Evolutionary conservation across 2,888 invertebrate genomes (phyloP), one percentile per base, ranked within the genome.

Genomic region (Scaptomyza polygonia): DNA sequence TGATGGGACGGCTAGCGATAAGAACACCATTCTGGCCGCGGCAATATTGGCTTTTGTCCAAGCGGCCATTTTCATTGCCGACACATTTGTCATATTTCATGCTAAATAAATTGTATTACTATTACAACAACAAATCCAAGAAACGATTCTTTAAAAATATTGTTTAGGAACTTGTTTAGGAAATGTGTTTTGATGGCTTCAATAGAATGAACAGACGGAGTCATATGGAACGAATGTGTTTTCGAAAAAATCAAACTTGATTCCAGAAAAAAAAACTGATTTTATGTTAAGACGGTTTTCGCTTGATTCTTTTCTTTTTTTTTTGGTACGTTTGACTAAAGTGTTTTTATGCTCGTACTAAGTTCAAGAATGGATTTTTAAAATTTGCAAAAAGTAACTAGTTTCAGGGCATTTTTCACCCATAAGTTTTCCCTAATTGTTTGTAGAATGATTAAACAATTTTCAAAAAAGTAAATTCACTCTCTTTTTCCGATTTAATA

Each of bases 1-100:
- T 45, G 56, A 47, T 45, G 56, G 44, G 4, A 32, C 48, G n/a
- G 57, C 73, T 9, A 56, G 43, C 12, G 89, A 89, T 67, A 83
- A 66, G 63, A 84, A 85, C 55, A 63, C 73, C 9, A 53, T 88
- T 18, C 42, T 86, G 40, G 78, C 80, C 18, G 59, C 88, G 3
- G 90, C 88, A 12, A 75, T 85, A 0, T 70, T 90, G 47, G 67
- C 84, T 34, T 77, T 90, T 48, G 67, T 69, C 51, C 86, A 79
- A 58, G 89, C 83, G 7, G 72, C 64, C n/a, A 57, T 89, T 18
- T 90, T 90, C 53, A 64, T 89, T 14, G 77, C 68, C 9, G 90
- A 90, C 43, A 68, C 82, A 21, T 77, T 89, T 69, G 70, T 89
- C 29, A 84, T 86, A 58, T 77, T 89, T 61, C 74, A 79, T 42